Evolutionary conservation across 2,888 invertebrate genomes (phyloP), one percentile per base, ranked within the genome.

Genomic region (Acheta domesticus): DNA sequence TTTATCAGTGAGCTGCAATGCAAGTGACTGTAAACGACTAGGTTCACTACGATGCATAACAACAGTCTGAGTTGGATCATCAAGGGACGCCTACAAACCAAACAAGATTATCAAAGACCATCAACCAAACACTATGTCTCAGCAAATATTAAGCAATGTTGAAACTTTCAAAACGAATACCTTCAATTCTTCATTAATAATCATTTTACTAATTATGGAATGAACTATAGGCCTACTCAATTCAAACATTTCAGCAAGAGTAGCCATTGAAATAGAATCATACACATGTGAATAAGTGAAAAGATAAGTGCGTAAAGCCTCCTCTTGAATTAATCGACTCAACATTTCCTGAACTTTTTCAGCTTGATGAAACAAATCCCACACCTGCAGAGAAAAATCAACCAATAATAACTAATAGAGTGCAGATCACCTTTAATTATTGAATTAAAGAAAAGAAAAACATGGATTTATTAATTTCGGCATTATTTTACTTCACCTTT

Each of bases 1-100:
- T 89, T 92, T 97, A 87, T 98, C 98, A 0, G 98, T 96, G 79
- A 99, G 90, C 86, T 99, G 99, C 84, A 99, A 89, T 1, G 99
- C 97, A 83, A 99, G 89, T 0, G 98, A 96, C 87, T 99, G 99
- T 83, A 99, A 92, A 83, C 98, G 93, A 4, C 96, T 97, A 0
- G 99, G 99, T 87, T 99, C 99, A 16, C 98, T 98, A 79, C 98
- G 93, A 86, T 99, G 99, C 92, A 99, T 94, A 21, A 99, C 97
- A 4, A 99, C 94, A 4, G 98, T 97, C 86, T 98, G 97, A 62
- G 97, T 96, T 0, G 99, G 99, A 87, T 99, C 99, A 85, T 99
- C 99, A 85, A 99, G 89, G 1, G 98, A 98, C 0, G 99, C 99
- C 90, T 93, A 85, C 49, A 89, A 85, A 75, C 19, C 14, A 77